Percentiles rank a stretch among this genome's conserved stretches.
Evolutionary conservation across 1,140 invertebrate genomes (phyloP).

Genomic region (Anthonomus grandis): DNA sequence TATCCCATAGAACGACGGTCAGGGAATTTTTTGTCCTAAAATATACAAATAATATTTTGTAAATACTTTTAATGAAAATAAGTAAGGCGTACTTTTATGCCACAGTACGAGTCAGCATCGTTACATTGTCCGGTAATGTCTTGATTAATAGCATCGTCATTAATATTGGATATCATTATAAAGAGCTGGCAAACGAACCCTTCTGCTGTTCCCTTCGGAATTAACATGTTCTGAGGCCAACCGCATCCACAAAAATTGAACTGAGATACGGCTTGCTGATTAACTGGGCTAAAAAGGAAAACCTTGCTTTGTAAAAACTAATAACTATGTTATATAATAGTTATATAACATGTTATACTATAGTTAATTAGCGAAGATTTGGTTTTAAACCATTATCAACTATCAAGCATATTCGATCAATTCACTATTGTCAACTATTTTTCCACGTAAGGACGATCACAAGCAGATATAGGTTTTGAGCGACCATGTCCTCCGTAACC

Average conservation of each 20-base stretch:
- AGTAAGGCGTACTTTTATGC: conserved; percentile 52
- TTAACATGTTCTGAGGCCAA: conserved; percentile 81
- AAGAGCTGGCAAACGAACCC: conserved; percentile 71
- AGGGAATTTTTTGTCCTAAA: conserved; percentile 63
- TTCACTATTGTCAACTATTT: too few relatives aligned
- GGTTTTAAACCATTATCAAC: too few relatives aligned
- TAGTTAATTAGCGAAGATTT: not conserved
- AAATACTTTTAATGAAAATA: too few relatives aligned
- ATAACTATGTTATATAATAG: not conserved
- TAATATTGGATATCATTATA: conserved; percentile 76
- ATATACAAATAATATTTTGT: not conserved
- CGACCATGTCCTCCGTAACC: too few relatives aligned
- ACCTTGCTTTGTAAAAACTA: not conserved
- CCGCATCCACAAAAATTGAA: conserved; percentile 84
- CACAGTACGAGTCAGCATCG: conserved; percentile 71
- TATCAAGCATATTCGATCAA: too few relatives aligned
- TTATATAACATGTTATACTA: not conserved
- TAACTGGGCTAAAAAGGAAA: conserved; percentile 52
- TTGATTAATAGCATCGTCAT: conserved; percentile 55
- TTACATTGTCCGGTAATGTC: conserved; percentile 53
- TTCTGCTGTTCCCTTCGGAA: conserved; percentile 67
- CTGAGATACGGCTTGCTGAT: conserved; percentile 54
- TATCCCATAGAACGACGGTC: conserved; percentile 72
- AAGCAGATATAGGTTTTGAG: too few relatives aligned
- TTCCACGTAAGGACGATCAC: too few relatives aligned